These are phyloP conservation scores for Dryadula phaetusa DNA, from an alignment of 2,888 invertebrate species.

Conservation along the genomic window DNA sequence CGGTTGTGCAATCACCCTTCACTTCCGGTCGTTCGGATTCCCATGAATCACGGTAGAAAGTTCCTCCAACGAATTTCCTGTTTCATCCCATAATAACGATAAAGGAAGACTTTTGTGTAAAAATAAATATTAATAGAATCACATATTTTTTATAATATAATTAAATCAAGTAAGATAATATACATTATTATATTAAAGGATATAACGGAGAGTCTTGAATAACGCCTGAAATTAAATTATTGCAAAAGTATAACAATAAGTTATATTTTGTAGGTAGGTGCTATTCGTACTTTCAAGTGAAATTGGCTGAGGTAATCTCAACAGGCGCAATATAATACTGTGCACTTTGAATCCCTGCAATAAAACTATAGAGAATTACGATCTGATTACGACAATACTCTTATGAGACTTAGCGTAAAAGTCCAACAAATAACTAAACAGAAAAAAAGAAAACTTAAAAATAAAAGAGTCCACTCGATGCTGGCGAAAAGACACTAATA, in stretches of 20 bases:
- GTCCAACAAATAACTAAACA: background rate
- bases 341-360: background rate
- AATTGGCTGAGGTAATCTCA: background rate
- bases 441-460: background rate
- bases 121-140: background rate
- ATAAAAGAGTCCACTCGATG: background rate
- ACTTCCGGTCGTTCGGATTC: conserved; percentile 35
- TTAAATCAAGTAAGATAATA: background rate
- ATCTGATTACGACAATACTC: background rate
- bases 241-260: background rate
- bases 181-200: background rate
- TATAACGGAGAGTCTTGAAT: background rate
- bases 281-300: background rate
- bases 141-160: background rate
- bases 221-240: background rate
- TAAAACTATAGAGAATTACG: background rate
- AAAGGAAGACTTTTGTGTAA: background rate
- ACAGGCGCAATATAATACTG: background rate
- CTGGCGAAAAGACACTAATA: conserved; percentile 2
- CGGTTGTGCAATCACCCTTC: conserved; percentile 38
- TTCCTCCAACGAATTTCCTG: conserved; percentile 33
- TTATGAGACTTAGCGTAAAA: background rate
- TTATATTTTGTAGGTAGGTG: background rate
- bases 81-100: conserved; percentile 9
- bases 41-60: conserved; percentile 39